Base-by-base conservation (phyloP, 2,888 invertebrate genomes). In the Hoplodrina blanda region DNA sequence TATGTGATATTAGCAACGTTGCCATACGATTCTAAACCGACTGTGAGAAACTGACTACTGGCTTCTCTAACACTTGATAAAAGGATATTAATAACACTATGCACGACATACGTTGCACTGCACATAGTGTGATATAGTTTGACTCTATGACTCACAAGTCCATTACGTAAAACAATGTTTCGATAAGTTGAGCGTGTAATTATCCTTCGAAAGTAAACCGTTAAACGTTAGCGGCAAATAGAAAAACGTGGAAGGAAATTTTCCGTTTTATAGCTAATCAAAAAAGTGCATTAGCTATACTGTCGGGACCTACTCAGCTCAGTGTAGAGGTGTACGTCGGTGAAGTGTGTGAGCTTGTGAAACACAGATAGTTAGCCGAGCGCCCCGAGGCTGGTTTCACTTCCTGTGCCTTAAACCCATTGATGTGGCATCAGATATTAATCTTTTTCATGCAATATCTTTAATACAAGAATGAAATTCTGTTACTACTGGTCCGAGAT, bases 371-470 rank as follows among this genome's bases (percentile, higher is more conserved):
- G 57, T 64, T 81, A 69, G 64, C 82, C 75, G 72, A 81, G 81
- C 86, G 83, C 82, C 80, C 82, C 72, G 82, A 81, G 82, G 81
- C 87, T 79, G 83, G 88, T 91, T 92, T 90, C 90, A 89, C 90
- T 91, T 92, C 92, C 91, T 88, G 88, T 85, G 83, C 85, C 84
- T 87, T 85, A 81, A 86, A 87, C 84, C 80, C 82, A 86, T 84
- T 86, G 86, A 85, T 86, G 81, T 82, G 72, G 78, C 68, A 77
- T 76, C 70, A 62, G 78, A 86, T 82, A 75, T 41, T 57, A 73
- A 79, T 80, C 73, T 81, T 72, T 79, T 76, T 66, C 65, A 71
- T 73, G 77, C 69, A 78, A 73, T 63, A 70, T 60, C 30, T 74
- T 37, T 68, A 72, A 33, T 37, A 61, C 2, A 37, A 62, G 17